Base-by-base conservation (phyloP, 2,888 invertebrate genomes). In the Idaea dimidiata region DNA sequence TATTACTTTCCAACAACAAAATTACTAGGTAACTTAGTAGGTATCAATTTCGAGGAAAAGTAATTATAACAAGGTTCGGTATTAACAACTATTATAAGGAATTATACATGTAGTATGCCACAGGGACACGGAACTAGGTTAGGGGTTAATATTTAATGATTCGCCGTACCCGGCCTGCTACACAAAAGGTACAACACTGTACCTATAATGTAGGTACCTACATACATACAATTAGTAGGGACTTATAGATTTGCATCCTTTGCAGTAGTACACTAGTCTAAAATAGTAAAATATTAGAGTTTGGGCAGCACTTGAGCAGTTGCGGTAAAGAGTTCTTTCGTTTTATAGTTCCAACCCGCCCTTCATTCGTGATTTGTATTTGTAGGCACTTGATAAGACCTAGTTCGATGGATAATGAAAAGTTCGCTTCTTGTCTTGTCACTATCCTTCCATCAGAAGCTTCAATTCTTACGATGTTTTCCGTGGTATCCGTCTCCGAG, bases 81-180 rank as follows among this genome's bases (percentile, higher is more conserved):
- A 54, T 57, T 59, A 65, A 62, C 66, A 67, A 66, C 63, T 63
- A 69, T 72, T 70, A 69, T 58, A 64, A 63, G 61, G 59, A 61
- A 63, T 63, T 61, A 65, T 62, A 17, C 24, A 16, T 57, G 59
- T 60, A 66, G 62, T 69, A 66, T 66, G 61, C 70, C 66, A 60
- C 62, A 17, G 62, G 67, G 66, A 72, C 65, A 62, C 59, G 65
- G 56, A 71, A 67, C 64, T 71, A 67, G 69, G 71, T 67, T 64
- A 63, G 24, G 57, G 63, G 53, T 72, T 60, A 70, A 70, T 72
- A 68, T 65, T 70, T 68, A 65, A 68, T 66, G 68, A 58, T 59
- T 33, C 60, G 54, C 55, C 57, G 68, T 63, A 59, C 55, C 66
- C 64, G 14, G 10, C 43, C 43, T 43, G 43, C 43, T 43, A 43